These are phyloP conservation scores for Drosophila antonietae DNA, from an alignment of 2,888 invertebrate genomes.

Conservation along the genomic window DNA sequence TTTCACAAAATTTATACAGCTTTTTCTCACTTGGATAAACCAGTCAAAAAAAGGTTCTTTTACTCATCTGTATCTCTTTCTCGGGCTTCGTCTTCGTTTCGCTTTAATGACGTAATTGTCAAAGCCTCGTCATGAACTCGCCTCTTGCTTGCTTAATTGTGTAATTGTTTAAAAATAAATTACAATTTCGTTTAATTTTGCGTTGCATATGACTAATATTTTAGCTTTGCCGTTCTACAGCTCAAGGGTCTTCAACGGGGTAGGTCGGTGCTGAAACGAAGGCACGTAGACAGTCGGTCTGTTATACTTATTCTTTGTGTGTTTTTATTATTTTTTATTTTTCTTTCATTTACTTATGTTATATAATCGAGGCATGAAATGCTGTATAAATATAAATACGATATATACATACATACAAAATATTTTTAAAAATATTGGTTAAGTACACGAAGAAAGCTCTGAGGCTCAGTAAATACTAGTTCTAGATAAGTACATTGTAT, in stretches of 20 bases:
- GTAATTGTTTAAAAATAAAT: slow-evolving; percentile 70
- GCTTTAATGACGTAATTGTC: slow-evolving; percentile 15
- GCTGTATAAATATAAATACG: slow-evolving; percentile 46
- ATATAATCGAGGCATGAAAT: slow-evolving; percentile 58
- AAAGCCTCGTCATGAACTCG: slow-evolving; percentile 17
- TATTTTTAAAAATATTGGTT: slow-evolving; percentile 10
- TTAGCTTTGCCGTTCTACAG: background rate
- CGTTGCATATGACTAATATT: slow-evolving; percentile 60
- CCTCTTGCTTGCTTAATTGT: slow-evolving; percentile 38
- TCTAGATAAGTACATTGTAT: slow-evolving; percentile 3
- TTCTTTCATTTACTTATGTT: slow-evolving; percentile 56
- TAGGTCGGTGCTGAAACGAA: background rate
- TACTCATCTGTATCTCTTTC: background rate
- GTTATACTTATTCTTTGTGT: slow-evolving; percentile 24
- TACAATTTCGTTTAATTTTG: slow-evolving; percentile 45
- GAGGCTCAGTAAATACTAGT: background rate
- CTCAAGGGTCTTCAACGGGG: background rate
- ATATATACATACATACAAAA: slow-evolving; percentile 24
- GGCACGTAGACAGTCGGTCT: slow-evolving; percentile 65
- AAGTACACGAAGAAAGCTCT: background rate
- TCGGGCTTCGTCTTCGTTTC: background rate
- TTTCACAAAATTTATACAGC: background rate
- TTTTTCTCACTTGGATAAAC: background rate
- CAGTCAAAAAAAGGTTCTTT: background rate
- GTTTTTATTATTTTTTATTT: slow-evolving; percentile 2